Conservation (phyloP, 2,797 vertebrate species). For the Geotria australis region DNA sequence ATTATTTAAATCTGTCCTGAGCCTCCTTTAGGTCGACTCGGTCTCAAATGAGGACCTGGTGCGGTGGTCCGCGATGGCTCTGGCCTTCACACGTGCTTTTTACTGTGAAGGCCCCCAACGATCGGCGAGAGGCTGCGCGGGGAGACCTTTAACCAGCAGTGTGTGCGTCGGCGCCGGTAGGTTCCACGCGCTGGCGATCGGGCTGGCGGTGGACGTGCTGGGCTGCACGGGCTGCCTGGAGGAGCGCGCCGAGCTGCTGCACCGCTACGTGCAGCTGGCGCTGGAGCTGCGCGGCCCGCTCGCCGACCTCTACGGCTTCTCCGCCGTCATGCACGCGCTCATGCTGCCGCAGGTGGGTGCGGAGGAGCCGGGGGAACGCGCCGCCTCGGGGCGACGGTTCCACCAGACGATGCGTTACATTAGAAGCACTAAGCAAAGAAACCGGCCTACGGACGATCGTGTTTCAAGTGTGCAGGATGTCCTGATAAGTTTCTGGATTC, state of each 20-base stretch:
- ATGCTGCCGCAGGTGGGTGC: slow-evolving; percentile 58
- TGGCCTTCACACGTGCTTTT: too few species aligned
- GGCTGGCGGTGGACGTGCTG: slow-evolving; percentile 73
- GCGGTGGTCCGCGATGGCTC: too few species aligned
- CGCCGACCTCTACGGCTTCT: slow-evolving; percentile 81
- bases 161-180: slow-evolving; percentile 9
- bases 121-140: too few species aligned
- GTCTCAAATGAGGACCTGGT: too few species aligned
- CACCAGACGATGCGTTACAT: too few species aligned
- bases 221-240: slow-evolving; percentile 64
- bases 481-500: too few species aligned
- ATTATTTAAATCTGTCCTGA: too few species aligned
- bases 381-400: neutral
- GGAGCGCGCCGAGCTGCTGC: slow-evolving; percentile 47
- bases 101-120: too few species aligned
- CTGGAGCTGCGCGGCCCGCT: slow-evolving; percentile 56
- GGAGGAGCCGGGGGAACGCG: neutral
- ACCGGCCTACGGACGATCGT: too few species aligned
- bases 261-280: slow-evolving; percentile 62
- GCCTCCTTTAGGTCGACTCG: too few species aligned
- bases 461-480: too few species aligned
- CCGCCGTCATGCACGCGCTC: slow-evolving; percentile 86
- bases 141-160: neutral
- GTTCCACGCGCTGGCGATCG: slow-evolving; percentile 72
- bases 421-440: too few species aligned